Percentiles rank a stretch among this genome's conserved stretches.
Evolutionary conservation across 1,140 invertebrate genomes (phyloP).

Genomic region (Drosophila lini): DNA sequence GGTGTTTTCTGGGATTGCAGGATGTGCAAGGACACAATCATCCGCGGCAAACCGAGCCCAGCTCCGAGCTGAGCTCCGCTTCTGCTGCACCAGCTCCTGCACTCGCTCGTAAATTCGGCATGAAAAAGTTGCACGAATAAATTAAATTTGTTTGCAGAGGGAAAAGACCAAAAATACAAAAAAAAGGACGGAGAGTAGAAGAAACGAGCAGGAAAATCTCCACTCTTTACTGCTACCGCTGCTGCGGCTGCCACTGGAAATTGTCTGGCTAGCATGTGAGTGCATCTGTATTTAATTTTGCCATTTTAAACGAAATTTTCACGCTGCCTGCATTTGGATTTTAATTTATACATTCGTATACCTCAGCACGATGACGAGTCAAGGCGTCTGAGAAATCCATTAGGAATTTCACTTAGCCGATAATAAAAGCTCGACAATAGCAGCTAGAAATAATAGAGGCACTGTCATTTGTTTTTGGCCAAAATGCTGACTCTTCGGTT

Average conservation of each 20-base stretch:
- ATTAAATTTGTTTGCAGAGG: conserved; percentile 76
- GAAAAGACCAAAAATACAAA: conserved; percentile 21
- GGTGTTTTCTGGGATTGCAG: conserved; percentile 45
- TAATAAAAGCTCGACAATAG: conserved; percentile 32
- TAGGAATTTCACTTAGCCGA: conserved; percentile 47
- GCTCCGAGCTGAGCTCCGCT: conserved; percentile 35
- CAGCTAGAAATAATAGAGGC: conserved; percentile 24
- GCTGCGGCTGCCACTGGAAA: conserved; percentile 27
- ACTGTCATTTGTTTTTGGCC: conserved; percentile 31
- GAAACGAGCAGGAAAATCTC: conserved; percentile 41
- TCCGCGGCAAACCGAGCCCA: conserved; percentile 49
- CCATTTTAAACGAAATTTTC: conserved; percentile 69
- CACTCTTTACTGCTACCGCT: conserved; percentile 28
- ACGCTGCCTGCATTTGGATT: conserved; percentile 58
- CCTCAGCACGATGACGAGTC: conserved; percentile 14
- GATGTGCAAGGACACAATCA: conserved; percentile 69
- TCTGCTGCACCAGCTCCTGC: conserved; percentile 26
- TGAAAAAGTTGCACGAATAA: conserved; percentile 74
- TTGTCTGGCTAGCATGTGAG: conserved; percentile 58
- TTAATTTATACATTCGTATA: conserved; percentile 61
- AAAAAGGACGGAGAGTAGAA: conserved; percentile 5
- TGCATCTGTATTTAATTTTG: conserved; percentile 75
- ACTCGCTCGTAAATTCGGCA: conserved; percentile 69
- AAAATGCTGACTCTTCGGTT: conserved; percentile 21
- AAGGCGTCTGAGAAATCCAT: conserved; percentile 39